These are phyloP conservation scores for Actinopyga echinites DNA, from an alignment of 53 echinoderm and acorn worm genomes.

Conservation along the genomic window DNA sequence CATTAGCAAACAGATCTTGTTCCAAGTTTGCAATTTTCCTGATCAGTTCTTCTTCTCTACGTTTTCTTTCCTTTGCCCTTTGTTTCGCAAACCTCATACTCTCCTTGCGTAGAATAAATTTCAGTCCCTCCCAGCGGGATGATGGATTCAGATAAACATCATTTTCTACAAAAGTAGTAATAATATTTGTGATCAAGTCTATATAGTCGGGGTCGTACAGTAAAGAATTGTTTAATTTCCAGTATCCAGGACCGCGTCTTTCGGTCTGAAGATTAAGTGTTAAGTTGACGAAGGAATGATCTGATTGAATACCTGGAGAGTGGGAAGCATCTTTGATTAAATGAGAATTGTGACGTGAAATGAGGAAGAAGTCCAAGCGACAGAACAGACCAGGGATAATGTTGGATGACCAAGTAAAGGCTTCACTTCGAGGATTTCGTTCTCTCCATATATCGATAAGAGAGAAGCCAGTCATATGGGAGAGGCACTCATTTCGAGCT, in stretches of 20 bases:
- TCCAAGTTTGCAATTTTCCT: too few species aligned
- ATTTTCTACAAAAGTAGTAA: too few species aligned
- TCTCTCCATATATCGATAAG: conserved; percentile 9
- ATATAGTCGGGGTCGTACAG: neutral
- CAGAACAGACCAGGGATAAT: neutral
- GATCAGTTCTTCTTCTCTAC: neutral
- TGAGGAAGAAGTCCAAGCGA: neutral
- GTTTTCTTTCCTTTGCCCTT: neutral
- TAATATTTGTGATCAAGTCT: neutral
- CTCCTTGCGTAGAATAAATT: too few species aligned
- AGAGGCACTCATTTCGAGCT: neutral
- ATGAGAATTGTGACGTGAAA: neutral
- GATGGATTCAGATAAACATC: too few species aligned
- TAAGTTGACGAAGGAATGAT: neutral
- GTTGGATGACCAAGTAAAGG: conserved; percentile 13
- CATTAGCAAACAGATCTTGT: neutral
- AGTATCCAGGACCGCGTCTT: too few species aligned
- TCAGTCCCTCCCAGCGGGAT: too few species aligned
- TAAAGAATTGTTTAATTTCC: neutral
- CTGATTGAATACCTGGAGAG: neutral
- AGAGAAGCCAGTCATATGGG: neutral
- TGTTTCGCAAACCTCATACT: too few species aligned
- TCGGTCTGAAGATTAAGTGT: neutral
- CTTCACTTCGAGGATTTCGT: neutral
- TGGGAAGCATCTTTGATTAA: neutral